Evolutionary conservation across 2,113 vertebrate species (phyloP).

Genomic region (Platanista minor): DNA sequence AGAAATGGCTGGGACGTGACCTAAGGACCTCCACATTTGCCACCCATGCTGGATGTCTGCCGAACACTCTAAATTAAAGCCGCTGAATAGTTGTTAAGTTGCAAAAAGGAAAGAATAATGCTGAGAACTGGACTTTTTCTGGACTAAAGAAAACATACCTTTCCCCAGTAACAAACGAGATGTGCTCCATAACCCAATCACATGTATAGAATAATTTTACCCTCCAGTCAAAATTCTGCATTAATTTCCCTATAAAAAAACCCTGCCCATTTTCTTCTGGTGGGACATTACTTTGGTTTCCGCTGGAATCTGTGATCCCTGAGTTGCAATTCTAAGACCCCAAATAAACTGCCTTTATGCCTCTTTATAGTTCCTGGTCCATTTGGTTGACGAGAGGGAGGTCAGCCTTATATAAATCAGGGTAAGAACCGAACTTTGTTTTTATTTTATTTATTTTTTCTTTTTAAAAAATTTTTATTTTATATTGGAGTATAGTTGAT

Average conservation of each 20-base stretch:
- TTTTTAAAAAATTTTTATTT: neutral
- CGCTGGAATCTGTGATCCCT: neutral
- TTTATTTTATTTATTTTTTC: neutral
- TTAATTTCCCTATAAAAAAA: neutral
- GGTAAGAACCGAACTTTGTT: neutral
- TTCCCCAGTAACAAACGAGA: neutral
- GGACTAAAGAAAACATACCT: neutral
- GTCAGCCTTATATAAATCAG: neutral
- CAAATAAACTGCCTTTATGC: neutral
- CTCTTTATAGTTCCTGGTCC: neutral
- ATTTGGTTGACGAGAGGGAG: neutral
- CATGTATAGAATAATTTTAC: neutral
- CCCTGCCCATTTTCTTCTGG: neutral
- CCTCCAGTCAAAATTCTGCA: neutral
- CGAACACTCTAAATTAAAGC: neutral
- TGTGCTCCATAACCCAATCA: neutral
- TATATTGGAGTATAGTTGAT: neutral
- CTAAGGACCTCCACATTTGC: neutral
- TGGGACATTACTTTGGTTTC: neutral
- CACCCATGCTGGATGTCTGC: neutral
- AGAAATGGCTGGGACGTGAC: neutral
- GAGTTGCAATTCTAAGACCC: neutral
- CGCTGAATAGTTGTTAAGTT: neutral
- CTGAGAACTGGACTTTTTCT: neutral
- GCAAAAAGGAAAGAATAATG: neutral